Conservation (phyloP, 2,113 vertebrate genomes). For the Eretmochelys imbricata region DNA sequence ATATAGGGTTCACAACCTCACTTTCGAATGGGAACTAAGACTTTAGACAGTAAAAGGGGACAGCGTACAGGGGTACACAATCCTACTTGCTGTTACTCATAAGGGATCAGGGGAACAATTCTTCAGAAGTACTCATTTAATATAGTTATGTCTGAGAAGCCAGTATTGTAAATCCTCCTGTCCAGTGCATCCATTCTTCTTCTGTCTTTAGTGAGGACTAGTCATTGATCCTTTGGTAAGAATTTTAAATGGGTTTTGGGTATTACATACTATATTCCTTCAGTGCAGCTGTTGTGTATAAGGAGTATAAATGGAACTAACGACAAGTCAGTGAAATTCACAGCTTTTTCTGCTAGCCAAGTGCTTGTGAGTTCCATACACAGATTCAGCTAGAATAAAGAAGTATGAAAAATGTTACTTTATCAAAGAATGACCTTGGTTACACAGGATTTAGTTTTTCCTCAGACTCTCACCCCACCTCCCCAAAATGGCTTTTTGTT, state of each 20-base stretch:
- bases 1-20: background rate
- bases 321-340: background rate
- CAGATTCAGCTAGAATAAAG: background rate
- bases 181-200: background rate
- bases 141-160: background rate
- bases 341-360: constrained; percentile 9
- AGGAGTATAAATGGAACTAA: background rate
- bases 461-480: accelerated
- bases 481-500: background rate
- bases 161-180: background rate
- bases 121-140: background rate
- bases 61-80: too few relatives aligned
- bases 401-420: constrained; percentile 28
- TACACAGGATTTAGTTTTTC: background rate
- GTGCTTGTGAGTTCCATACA: background rate
- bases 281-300: background rate
- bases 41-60: background rate
- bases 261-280: background rate
- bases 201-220: constrained; percentile 11
- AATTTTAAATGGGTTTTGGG: background rate
- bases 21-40: background rate
- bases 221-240: background rate
- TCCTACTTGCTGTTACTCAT: background rate
- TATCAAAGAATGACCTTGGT: background rate
- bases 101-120: background rate